Conservation (phyloP, 1,140 invertebrate genomes). For the Dryas iulia region DNA sequence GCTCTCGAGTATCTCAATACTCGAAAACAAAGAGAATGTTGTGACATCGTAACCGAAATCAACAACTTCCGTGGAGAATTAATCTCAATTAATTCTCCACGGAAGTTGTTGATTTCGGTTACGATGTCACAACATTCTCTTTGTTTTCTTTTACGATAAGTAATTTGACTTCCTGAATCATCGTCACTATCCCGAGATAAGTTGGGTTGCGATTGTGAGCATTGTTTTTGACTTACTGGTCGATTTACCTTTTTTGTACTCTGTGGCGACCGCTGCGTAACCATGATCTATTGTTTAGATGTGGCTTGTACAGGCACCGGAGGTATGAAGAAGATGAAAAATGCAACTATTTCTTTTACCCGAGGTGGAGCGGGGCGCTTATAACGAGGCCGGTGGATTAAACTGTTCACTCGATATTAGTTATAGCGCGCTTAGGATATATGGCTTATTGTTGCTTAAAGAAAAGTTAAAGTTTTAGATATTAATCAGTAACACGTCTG, state of each 20-base stretch:
- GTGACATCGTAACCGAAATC: no score
- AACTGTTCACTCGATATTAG: constrained; percentile 12
- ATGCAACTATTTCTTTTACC: constrained; percentile 6
- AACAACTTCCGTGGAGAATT: no score
- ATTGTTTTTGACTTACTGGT: constrained; percentile 17
- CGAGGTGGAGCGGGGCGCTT: constrained; percentile 13
- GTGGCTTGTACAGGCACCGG: constrained; percentile 7
- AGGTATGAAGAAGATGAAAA: neutral
- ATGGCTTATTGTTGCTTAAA: constrained; percentile 4
- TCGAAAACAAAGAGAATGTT: no score
- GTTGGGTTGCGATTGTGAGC: constrained; percentile 9
- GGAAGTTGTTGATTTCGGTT: no score
- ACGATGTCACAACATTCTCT: no score
- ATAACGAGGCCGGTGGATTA: constrained; percentile 9
- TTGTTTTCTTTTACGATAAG: no score
- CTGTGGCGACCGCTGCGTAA: constrained; percentile 15
- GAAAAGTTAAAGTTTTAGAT: neutral
- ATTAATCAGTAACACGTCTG: constrained; percentile 4
- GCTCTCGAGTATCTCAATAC: no score
- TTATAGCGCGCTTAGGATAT: constrained; percentile 9
- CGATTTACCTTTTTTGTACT: constrained; percentile 16
- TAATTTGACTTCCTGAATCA: no score
- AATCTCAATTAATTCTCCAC: no score
- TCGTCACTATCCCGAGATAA: no score
- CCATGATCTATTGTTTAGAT: constrained; percentile 14